phyloP scores from a whole-genome alignment of 2,113 vertebrate species.

The Nipponia nippon region DNA sequence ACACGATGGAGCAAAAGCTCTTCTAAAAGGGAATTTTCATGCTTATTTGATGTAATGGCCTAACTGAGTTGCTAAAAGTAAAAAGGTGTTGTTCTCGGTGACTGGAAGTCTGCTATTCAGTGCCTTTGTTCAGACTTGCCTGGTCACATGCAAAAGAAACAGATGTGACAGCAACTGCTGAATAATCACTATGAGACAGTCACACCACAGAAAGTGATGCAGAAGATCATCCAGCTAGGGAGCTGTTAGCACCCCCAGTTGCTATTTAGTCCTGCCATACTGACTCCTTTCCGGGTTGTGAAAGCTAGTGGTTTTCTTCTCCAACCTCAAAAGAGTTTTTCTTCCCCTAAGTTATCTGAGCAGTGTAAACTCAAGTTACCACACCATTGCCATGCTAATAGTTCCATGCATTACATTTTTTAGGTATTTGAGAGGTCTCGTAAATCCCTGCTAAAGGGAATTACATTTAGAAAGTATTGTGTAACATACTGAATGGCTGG shows the following conservation, averaged over 20 bases:
- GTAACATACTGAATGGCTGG: not conserved
- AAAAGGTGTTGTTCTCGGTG: not conserved
- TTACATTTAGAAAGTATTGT: slow-evolving; percentile 48
- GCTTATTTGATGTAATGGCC: not conserved
- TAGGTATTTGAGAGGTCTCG: not conserved
- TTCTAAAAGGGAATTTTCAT: not conserved
- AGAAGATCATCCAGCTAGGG: not conserved
- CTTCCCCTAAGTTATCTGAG: not conserved
- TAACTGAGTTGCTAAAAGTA: not conserved
- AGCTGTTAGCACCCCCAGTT: not conserved
- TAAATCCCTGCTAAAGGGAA: not conserved
- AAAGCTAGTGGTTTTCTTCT: not conserved
- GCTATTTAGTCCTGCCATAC: not conserved
- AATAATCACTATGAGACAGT: not conserved
- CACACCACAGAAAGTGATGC: not conserved
- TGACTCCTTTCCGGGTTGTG: not conserved
- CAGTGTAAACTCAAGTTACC: not conserved
- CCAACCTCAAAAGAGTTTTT: not conserved
- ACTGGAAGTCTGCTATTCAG: not conserved
- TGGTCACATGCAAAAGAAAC: not conserved
- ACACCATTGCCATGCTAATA: not conserved
- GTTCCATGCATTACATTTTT: not conserved
- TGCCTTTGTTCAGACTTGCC: not conserved
- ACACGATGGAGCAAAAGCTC: not conserved
- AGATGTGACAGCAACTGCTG: slow-evolving; percentile 26